Base-by-base conservation (phyloP, 2,113 vertebrate species). In the Epinephelus lanceolatus region DNA sequence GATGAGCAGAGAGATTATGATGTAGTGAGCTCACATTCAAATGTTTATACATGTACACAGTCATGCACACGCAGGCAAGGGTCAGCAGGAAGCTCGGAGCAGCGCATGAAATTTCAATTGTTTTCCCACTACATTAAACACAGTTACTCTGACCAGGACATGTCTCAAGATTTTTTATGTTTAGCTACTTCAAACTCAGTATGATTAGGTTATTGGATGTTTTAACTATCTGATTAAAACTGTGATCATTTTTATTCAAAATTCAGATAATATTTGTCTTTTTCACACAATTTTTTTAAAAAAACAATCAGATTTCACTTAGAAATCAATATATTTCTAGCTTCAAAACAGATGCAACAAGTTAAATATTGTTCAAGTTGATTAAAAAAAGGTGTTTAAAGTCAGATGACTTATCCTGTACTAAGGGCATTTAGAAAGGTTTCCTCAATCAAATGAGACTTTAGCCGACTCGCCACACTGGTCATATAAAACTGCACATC, bases 1-100 rank as follows among this genome's bases (percentile, higher is more conserved):
- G 66, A 55, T 7, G 23, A 12, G 75, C 56, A 63, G 19, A 85
- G 80, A 70, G 27, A 90, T 47, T 3, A 59, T 47, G 9, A 71
- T 52, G 53, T 6, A 11, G 27, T 21, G 21, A 47, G 47, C 23
- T 42, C n/a, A 45, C 7, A 13, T 18, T 30, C 5, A 37, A 62
- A 30, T 5, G 51, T 1, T 42, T 21, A 45, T 5, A 23, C 23
- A 27, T 18, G 19, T 6, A 14, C 61, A 37, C 18, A 8, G n/a
- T 19, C 5, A 71, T 57, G 12, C 30, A 69, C 23, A 49, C 15
- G 4, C 18, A 56, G 14, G 9, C 12, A n/a, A 19, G 19, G 19
- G 19, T 25, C 60, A 11, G 18, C 10, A 4, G 18, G 14, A 11
- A 23, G 47, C 4, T 1, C 37, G 10, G 42, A 51, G 42, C 40